phyloP scores from a whole-genome alignment of 1,140 invertebrate species.

The Parasteatoda tepidariorum region DNA sequence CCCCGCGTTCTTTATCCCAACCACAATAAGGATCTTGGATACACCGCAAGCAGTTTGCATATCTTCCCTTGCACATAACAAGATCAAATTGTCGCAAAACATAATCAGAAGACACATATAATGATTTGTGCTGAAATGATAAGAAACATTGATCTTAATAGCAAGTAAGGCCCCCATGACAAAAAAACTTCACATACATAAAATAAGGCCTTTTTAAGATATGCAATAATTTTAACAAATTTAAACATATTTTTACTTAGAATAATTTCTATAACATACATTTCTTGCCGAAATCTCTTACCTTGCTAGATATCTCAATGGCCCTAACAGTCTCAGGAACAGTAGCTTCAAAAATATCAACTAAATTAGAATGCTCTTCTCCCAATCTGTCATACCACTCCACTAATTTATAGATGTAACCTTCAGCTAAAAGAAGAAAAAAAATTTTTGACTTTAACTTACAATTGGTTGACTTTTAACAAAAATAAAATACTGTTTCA shows the following conservation, averaged over 20 bases:
- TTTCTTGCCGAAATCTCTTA: too few relatives aligned
- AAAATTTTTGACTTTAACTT: background rate
- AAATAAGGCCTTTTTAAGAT: too few relatives aligned
- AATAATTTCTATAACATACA: too few relatives aligned
- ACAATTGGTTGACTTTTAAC: too few relatives aligned
- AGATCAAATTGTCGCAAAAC: slow-evolving; percentile 85
- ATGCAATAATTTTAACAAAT: too few relatives aligned
- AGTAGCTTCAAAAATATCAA: slow-evolving; percentile 89
- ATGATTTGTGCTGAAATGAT: slow-evolving; percentile 77
- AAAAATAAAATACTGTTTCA: too few relatives aligned
- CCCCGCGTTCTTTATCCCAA: slow-evolving; percentile 85
- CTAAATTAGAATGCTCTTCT: slow-evolving; percentile 81
- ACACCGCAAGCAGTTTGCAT: slow-evolving; percentile 88
- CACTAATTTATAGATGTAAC: slow-evolving; percentile 89
- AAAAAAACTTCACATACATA: too few relatives aligned
- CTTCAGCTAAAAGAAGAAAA: slow-evolving; percentile 65
- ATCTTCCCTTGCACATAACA: slow-evolving; percentile 84
- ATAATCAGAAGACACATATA: slow-evolving; percentile 87
- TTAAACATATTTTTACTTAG: too few relatives aligned
- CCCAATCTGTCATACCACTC: slow-evolving; percentile 83
- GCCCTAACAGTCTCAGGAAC: slow-evolving; percentile 84
- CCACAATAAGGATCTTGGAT: slow-evolving; percentile 91
- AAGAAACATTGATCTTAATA: background rate
- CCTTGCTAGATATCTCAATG: slow-evolving; percentile 85
- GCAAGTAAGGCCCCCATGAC: too few relatives aligned